These are phyloP conservation scores for Callaeas wilsoni DNA, from an alignment of 2,113 vertebrate species.

Conservation along the genomic window DNA sequence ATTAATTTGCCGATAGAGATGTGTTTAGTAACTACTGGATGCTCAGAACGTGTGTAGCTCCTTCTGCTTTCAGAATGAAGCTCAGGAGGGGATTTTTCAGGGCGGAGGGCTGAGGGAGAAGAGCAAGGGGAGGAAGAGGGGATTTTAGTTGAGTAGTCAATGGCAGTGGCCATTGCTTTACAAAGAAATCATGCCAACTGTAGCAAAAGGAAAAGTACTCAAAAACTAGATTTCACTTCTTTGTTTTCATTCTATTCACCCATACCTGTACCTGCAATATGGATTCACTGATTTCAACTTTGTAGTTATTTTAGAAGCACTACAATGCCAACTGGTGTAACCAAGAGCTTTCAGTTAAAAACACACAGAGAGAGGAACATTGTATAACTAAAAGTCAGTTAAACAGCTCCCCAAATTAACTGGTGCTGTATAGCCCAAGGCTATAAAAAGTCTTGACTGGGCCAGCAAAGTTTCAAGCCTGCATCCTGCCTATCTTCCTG, in stretches of 20 bases:
- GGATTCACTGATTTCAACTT: neutral
- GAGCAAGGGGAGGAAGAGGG: neutral
- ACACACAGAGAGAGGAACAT: conserved; percentile 12
- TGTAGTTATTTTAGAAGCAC: neutral
- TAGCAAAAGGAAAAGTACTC: neutral
- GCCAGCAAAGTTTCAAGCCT: conserved; percentile 31
- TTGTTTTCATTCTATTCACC: neutral
- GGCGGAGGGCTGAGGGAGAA: neutral
- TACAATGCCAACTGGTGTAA: neutral
- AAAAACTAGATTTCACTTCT: neutral
- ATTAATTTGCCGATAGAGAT: neutral
- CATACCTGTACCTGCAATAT: neutral
- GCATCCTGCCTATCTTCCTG: conserved; percentile 49
- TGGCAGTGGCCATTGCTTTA: neutral
- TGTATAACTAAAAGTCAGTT: conserved; percentile 37
- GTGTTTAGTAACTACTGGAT: neutral
- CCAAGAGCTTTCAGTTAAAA: conserved; percentile 55
- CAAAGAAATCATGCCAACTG: neutral
- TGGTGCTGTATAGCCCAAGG: conserved; percentile 30
- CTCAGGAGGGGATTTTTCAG: conserved; percentile 8
- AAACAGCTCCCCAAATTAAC: conserved; percentile 47
- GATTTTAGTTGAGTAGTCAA: neutral
- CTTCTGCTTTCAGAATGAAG: conserved; percentile 32
- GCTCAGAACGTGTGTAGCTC: neutral
- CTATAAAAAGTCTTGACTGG: conserved; percentile 41